These are phyloP conservation scores for Pelochelys cantorii DNA, from an alignment of 2,797 vertebrate species.

Conservation along the genomic window DNA sequence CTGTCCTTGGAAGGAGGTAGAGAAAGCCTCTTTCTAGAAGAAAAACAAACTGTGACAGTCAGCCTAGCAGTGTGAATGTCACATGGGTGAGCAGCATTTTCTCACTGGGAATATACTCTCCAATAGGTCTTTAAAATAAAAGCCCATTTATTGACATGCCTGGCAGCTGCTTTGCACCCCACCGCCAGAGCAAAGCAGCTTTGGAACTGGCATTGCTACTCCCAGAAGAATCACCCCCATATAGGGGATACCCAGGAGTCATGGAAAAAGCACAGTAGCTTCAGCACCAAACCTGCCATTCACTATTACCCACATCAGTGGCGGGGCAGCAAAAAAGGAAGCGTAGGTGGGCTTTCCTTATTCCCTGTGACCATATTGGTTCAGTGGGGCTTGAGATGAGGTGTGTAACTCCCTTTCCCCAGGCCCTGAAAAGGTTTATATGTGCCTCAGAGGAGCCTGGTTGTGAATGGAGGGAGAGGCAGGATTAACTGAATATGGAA, in stretches of 20 bases:
- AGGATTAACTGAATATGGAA: background rate
- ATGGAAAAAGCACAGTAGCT: background rate
- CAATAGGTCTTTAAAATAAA: conserved; percentile 4
- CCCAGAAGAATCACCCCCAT: background rate
- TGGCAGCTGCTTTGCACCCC: conserved; percentile 19
- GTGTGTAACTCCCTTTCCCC: too few species aligned
- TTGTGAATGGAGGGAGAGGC: background rate
- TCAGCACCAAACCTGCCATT: background rate
- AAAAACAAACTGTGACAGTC: background rate
- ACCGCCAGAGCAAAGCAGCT: background rate
- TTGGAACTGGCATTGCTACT: background rate
- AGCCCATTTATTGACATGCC: background rate
- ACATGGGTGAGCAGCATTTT: background rate
- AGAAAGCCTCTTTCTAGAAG: background rate
- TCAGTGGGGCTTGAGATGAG: background rate
- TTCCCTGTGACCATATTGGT: background rate
- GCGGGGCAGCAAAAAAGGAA: background rate
- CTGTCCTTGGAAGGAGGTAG: background rate
- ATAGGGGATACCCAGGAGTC: background rate
- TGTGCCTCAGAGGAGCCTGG: background rate
- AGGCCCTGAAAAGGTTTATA: too few species aligned
- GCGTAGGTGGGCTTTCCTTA: background rate
- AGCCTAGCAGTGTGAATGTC: background rate
- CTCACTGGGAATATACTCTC: background rate
- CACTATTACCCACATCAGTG: background rate